Evolutionary conservation across 2,113 vertebrate genomes (phyloP), one percentile per base, ranked within the genome.

Genomic region (Oenanthe oenanthe): DNA sequence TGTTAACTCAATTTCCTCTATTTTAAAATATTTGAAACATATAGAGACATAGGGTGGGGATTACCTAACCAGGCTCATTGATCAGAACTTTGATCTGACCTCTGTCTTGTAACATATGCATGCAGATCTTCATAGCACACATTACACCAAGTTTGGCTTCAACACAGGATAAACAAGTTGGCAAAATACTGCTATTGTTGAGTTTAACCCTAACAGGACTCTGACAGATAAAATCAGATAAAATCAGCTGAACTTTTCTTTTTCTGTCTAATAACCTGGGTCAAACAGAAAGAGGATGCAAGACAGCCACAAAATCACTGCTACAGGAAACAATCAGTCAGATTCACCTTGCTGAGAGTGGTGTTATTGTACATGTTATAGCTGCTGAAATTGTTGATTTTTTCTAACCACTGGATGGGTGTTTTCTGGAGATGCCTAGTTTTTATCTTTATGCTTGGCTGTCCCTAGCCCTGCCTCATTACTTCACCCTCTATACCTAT

Each of bases 281-380:
- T 57, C 12, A 71, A 74, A 75, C 28, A n/a, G 17, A 74, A 82
- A 67, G 20, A 47, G 2, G 22, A 50, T 45, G 21, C 0, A 4
- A 79, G 28, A 25, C 18, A 21, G 25, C 3, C 42, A 65, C 51
- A 61, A 25, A 81, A 26, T 66, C 70, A 16, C 25, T 72, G 21
- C 12, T 34, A 56, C 6, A 47, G 34, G 42, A 72, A 87, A 65
- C 5, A 73, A 20, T 36, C 7, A 32, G 20, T 36, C 6, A 32
- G 24, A 42, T 36, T 66, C 9, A 12, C 2, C 0, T 36, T 6
- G 0, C 5, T 78, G n/a, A 61, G n/a, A 38, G 17, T 31, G 21
- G 3, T 40, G 36, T 53, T 90, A 61, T 31, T 21, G 16, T 26
- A 48, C 2, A 10, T 14, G 2, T 51, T 76, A 24, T 3, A 85